Conservation (phyloP, 23 tunicate genomes). For the Ascidia mentula region DNA sequence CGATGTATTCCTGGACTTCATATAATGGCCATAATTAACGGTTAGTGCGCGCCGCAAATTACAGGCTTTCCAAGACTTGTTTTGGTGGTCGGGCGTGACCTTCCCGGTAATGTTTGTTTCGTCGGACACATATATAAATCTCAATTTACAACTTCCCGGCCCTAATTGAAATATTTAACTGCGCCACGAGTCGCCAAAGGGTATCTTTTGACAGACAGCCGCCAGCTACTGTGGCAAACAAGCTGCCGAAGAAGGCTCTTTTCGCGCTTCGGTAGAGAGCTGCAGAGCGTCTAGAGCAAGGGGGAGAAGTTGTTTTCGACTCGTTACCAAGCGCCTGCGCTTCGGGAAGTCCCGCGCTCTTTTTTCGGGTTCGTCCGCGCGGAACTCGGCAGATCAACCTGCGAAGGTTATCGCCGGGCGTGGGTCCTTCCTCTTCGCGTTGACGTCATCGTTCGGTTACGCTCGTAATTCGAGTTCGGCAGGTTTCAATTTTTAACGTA, state of each 20-base stretch:
- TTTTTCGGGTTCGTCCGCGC: neutral
- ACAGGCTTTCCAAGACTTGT: neutral
- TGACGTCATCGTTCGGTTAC: slow-evolving; percentile 1
- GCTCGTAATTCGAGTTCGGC: too few relatives aligned
- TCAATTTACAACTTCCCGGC: neutral
- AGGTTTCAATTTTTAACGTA: too few relatives aligned
- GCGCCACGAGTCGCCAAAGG: neutral
- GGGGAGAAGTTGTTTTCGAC: neutral
- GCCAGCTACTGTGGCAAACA: neutral
- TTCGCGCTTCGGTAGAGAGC: too few relatives aligned
- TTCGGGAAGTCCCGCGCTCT: neutral
- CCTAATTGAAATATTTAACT: neutral
- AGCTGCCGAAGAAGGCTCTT: too few relatives aligned
- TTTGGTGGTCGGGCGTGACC: neutral
- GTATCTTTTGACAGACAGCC: neutral
- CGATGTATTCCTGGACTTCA: too few relatives aligned
- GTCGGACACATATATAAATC: neutral
- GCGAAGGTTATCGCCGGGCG: neutral
- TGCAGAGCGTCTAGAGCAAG: neutral
- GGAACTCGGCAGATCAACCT: neutral
- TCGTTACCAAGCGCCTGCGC: neutral
- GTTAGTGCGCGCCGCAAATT: neutral
- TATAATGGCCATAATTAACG: too few relatives aligned
- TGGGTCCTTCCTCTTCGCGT: neutral
- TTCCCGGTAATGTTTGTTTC: neutral